Evolutionary conservation across 2,113 vertebrate species (phyloP).

Genomic region (Cyphomyrus discorhynchus): DNA sequence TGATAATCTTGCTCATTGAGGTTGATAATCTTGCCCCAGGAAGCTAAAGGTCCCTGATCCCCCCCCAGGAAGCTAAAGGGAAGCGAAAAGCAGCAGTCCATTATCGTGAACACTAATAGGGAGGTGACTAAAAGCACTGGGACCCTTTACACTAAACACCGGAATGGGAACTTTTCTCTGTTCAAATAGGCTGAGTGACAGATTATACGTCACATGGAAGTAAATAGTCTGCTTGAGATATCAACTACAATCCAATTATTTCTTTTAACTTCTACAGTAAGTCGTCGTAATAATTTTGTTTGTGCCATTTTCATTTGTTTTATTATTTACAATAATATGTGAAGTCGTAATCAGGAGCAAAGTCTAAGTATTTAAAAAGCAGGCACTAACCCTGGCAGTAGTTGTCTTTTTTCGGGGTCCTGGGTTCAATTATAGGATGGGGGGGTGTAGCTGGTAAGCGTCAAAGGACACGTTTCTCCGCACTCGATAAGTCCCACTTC

Average conservation of each 20-base stretch:
- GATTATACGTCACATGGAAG: neutral
- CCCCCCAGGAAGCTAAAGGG: neutral
- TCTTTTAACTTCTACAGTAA: neutral
- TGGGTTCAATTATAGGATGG: slow-evolving; percentile 14
- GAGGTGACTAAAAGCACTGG: slow-evolving; percentile 23
- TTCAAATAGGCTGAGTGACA: neutral
- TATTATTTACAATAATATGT: neutral
- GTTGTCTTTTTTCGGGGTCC: neutral
- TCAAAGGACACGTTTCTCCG: slow-evolving; percentile 27
- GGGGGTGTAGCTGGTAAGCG: slow-evolving; percentile 29
- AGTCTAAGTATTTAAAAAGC: neutral
- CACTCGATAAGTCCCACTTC: slow-evolving; percentile 16
- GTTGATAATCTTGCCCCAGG: neutral
- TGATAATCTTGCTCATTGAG: neutral
- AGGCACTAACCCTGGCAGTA: neutral
- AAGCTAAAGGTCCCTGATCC: neutral
- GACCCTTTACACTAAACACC: neutral
- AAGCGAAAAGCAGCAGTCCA: neutral
- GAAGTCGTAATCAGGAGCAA: neutral
- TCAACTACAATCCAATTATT: neutral
- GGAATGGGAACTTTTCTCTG: neutral
- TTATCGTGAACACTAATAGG: slow-evolving; percentile 28
- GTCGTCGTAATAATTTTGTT: neutral
- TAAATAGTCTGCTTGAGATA: neutral
- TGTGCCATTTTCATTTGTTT: neutral